A percentile compares a stretch with the other conserved stretches of the same genome.
Evolutionary conservation across 2,888 invertebrate genomes (phyloP).

Genomic region (Dichetophora obliterata): DNA sequence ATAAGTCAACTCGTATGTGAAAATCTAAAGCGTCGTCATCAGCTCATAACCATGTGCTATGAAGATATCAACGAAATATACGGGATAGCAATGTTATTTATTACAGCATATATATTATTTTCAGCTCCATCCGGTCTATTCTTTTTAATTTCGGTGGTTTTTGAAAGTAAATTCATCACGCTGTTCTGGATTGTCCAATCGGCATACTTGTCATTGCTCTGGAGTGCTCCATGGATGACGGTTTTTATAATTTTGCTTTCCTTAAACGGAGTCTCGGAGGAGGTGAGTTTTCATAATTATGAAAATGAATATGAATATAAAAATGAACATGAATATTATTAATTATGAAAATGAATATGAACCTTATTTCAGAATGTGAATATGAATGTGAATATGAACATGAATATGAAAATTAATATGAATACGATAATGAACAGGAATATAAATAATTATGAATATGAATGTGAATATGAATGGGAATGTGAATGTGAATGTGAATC

Average conservation of each 20-base stretch:
- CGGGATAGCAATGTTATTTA: conserved; percentile 51
- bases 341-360: too few species aligned
- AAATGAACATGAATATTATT: background rate
- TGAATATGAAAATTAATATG: too few species aligned
- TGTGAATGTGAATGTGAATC: too few species aligned
- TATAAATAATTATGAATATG: too few species aligned
- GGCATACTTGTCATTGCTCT: conserved; percentile 39
- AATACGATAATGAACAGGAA: too few species aligned
- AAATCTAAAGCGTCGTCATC: conserved; percentile 44
- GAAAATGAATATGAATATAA: background rate
- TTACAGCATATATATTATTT: conserved; percentile 50
- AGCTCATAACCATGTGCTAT: conserved; percentile 52
- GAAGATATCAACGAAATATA: conserved; percentile 51
- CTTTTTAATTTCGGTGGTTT: conserved; percentile 51
- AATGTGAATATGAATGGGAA: too few species aligned
- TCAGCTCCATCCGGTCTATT: conserved; percentile 53
- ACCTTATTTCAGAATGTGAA: too few species aligned
- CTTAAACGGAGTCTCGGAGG: conserved; percentile 48
- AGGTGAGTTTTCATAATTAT: conserved; percentile 50
- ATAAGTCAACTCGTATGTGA: conserved; percentile 5
- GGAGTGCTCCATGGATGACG: conserved; percentile 49
- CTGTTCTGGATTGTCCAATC: background rate
- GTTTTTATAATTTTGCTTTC: conserved; percentile 46
- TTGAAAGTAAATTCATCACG: conserved; percentile 26
- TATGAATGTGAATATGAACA: too few species aligned